Base-by-base conservation (phyloP, 1,140 invertebrate species). In the Ylistrum balloti region DNA sequence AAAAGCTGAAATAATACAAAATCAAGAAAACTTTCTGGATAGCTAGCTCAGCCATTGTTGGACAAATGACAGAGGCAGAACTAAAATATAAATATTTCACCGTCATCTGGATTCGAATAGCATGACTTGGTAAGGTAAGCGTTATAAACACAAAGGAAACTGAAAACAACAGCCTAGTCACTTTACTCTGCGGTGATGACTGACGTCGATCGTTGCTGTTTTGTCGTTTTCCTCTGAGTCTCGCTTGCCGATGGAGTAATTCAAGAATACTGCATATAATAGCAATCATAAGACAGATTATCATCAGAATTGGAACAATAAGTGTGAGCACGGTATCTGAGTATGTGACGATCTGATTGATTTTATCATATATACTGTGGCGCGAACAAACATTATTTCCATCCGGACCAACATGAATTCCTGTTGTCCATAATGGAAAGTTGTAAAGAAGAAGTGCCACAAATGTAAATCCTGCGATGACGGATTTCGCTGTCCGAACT, bases 111-210 rank as follows among this genome's bases (percentile, higher is more conserved):
- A 95, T 92, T 34, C 96, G 90, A 28, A 96, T 94, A 74, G 94
- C 92, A 93, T 96, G 96, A 88, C 96, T 95, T 0, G 98, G 98
- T n/a, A 98, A 95, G 96, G 98, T 98, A 32, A 98, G 96, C 56
- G 97, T 96, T 0, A 98, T 97, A 95, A 98, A 98, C 1, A 98
- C 97, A 0, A 97, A 97, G 0, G 98, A 98, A 20, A 98, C 98
- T 33, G 98, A 96, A 0, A 98, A 96, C 9, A 98, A 96, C 97
- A 98, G 98, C 95, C 98, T 97, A 0, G 98, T 98, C 17, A 98
- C 97, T 94, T 97, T 98, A 10, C 96, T 96, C 93, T 98, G 97
- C n/a, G 97, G 97, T 33, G 41, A 85, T 86, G 32, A 89, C 7
- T 13, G 74, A 2, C 38, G 45, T 13, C 38, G 88, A 9, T 45